These are phyloP conservation scores for Sphyrna mokarran DNA, from an alignment of 2,113 vertebrate genomes.

Conservation along the genomic window DNA sequence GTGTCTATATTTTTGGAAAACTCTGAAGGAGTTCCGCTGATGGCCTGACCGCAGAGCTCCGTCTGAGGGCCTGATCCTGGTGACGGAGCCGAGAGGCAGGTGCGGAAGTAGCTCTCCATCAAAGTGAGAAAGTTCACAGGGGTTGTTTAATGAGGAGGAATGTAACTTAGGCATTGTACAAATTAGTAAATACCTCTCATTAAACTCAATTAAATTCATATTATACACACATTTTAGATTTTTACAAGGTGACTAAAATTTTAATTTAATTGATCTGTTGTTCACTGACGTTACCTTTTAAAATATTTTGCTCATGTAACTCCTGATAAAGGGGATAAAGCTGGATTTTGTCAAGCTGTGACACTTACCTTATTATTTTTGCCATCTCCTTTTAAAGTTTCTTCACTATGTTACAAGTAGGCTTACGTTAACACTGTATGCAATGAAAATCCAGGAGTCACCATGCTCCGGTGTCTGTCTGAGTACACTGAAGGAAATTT, in stretches of 20 bases:
- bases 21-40: conserved; percentile 25
- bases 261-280: background rate
- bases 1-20: background rate
- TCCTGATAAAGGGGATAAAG: background rate
- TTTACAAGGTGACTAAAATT: background rate
- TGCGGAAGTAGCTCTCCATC: background rate
- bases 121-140: background rate
- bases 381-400: too few species aligned
- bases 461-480: too few species aligned
- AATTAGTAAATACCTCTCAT: background rate
- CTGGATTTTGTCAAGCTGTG: background rate
- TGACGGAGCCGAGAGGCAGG: background rate
- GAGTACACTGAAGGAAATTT: too few species aligned
- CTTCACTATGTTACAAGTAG: too few species aligned
- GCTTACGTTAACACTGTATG: too few species aligned
- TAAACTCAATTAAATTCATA: background rate
- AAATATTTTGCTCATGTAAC: background rate
- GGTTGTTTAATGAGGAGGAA: background rate
- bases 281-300: background rate
- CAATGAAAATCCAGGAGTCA: too few species aligned
- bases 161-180: background rate
- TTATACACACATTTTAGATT: background rate
- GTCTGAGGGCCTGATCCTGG: conserved; percentile 54
- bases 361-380: background rate
- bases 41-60: conserved; percentile 67